Evolutionary conservation across 2,113 vertebrate genomes (phyloP), one percentile per base, ranked within the genome.

Genomic region (Psilopogon haemacephalus): DNA sequence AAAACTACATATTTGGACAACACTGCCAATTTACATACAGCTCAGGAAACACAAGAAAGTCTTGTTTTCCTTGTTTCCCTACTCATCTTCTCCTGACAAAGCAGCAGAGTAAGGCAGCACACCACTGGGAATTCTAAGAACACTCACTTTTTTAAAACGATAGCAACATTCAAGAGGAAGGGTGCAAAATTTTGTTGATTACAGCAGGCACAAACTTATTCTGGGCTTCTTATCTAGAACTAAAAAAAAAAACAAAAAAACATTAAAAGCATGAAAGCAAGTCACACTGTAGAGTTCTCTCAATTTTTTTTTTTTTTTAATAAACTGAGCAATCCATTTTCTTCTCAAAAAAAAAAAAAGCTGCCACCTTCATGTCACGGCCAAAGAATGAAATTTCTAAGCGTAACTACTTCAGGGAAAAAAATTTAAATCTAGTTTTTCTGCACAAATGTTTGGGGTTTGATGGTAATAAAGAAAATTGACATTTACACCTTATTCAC

Each of bases 91-190:
- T 81, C 21, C 59, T 65, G 19, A 54, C 19, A 62, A 54, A 38
- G 14, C 42, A 44, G 18, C 42, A 11, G 28, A 37, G 32, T 35
- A 68, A 64, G 32, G 37, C 24, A 86, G 72, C 2, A 15, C 26
- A 87, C 13, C 33, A 42, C 7, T 4, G 15, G 4, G 7, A 76
- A 42, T 46, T 50, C 69, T 4, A 78, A 64, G 40, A 9, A 71
- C 68, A 95, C 95, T 95, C 83, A 96, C 94, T 95, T 72, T 88
- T 90, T 84, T 62, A 68, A 58, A 42, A 76, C 28, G 55, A 24
- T 18, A 79, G 5, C 2, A 71, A 63, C 86, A 93, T 93, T 73
- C 94, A 96, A 30, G 3, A 63, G 42, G 20, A 86, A 83, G 69
- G 23, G 17, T 9, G 28, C 38, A 50, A 50, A 33, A 84, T 16